Evolutionary conservation across 2,797 vertebrate genomes (phyloP).

Genomic region (Scarus forsteni): DNA sequence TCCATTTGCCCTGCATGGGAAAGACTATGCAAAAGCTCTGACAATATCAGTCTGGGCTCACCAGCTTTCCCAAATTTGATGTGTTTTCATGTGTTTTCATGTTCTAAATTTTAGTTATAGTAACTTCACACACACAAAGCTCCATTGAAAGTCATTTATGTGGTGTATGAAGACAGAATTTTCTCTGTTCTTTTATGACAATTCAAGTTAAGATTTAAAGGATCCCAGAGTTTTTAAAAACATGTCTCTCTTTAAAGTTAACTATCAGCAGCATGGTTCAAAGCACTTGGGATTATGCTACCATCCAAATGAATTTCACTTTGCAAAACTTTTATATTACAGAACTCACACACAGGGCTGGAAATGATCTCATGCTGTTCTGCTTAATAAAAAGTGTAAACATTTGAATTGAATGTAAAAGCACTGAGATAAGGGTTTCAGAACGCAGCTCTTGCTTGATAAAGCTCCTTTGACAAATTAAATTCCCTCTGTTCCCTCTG

Average conservation of each 20-base stretch:
- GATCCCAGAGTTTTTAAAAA: neutral
- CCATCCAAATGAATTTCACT: neutral
- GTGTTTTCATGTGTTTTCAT: slow-evolving; percentile 20
- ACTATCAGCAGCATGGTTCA: neutral
- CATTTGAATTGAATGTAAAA: no score
- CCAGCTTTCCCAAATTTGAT: slow-evolving; percentile 9
- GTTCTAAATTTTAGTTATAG: slow-evolving; percentile 17
- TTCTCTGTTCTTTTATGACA: neutral
- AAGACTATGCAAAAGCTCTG: slow-evolving; percentile 7
- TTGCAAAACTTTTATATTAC: neutral
- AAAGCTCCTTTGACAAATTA: slow-evolving; percentile 18
- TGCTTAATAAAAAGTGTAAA: no score
- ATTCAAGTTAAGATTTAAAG: neutral
- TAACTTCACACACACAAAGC: slow-evolving; percentile 3
- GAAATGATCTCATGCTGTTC: neutral
- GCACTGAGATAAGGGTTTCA: neutral
- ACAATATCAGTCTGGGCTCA: slow-evolving; percentile 1
- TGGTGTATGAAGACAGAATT: neutral
- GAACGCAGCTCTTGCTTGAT: neutral
- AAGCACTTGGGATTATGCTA: neutral
- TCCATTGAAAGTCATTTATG: slow-evolving; percentile 13
- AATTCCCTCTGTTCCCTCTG: slow-evolving; percentile 12
- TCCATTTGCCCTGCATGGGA: neutral
- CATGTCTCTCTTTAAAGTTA: neutral
- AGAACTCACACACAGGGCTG: neutral